A percentile compares a stretch with the other conserved stretches of the same genome.
These are phyloP conservation scores for Petroica traversi DNA, from an alignment of 2,113 vertebrate genomes.

Conservation along the genomic window DNA sequence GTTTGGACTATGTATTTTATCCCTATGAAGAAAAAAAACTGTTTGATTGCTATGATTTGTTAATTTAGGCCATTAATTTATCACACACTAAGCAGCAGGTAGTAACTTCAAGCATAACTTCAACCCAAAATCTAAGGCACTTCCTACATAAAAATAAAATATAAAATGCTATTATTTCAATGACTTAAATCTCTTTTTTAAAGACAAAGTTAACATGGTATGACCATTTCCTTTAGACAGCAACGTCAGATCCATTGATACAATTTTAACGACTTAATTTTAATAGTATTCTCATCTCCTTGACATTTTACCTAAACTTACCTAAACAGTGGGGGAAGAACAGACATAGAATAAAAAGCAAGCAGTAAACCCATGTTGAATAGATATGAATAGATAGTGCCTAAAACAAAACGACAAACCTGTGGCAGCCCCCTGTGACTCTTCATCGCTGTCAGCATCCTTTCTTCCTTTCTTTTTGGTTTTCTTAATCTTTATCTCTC, in stretches of 20 bases:
- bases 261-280: not conserved
- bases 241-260: not conserved
- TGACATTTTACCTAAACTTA: not conserved
- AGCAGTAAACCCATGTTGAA: not conserved
- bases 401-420: conserved; percentile 63
- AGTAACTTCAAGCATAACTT: not conserved
- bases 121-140: not conserved
- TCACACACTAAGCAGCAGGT: not conserved
- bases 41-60: not conserved
- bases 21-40: not conserved
- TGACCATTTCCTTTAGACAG: not conserved
- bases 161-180: not conserved
- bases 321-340: not conserved
- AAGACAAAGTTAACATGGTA: not conserved
- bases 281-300: not conserved
- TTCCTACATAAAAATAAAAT: not conserved
- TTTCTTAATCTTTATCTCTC: conserved; percentile 90
- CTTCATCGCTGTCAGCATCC: conserved; percentile 91
- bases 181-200: not conserved
- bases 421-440: conserved; percentile 68
- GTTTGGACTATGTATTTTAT: not conserved
- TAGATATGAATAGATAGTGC: not conserved
- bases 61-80: not conserved
- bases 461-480: conserved; percentile 89
- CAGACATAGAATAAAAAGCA: not conserved